Evolutionary conservation across 2,113 vertebrate genomes (phyloP).

Genomic region (Gallinago undulata): DNA sequence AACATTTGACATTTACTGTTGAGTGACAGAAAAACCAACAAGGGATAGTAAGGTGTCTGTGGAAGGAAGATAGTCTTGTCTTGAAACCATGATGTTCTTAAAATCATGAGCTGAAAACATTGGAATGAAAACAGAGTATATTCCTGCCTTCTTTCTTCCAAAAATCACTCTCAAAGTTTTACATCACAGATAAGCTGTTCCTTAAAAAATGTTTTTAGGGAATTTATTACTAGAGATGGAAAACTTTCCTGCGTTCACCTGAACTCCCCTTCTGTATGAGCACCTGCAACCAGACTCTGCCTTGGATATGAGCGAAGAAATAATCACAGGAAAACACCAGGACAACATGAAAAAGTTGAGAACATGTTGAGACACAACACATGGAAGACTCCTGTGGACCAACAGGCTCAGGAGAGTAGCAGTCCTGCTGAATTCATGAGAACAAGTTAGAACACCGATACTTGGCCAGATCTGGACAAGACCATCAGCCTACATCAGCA

Average conservation of each 20-base stretch:
- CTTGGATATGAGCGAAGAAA: neutral
- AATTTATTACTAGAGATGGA: neutral
- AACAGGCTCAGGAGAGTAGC: rapidly evolving
- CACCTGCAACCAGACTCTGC: rapidly evolving
- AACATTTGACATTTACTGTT: neutral
- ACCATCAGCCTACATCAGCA: rapidly evolving
- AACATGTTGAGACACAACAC: neutral
- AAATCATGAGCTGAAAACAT: neutral
- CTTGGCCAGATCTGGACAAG: neutral
- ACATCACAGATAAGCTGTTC: neutral
- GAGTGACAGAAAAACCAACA: neutral
- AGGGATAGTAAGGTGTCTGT: neutral
- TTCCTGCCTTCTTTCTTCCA: neutral
- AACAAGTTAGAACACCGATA: neutral
- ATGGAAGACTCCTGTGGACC: neutral
- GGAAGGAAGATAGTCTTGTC: neutral
- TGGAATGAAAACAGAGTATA: neutral
- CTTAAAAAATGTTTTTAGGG: neutral
- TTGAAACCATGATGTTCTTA: neutral
- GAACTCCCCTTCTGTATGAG: neutral
- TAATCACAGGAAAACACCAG: neutral
- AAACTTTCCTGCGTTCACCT: neutral
- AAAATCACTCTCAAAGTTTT: neutral
- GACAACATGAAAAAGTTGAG: neutral
- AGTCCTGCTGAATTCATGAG: neutral